A percentile compares a stretch with the other conserved stretches of the same genome.
These are phyloP conservation scores for Tragelaphus scriptus DNA, from an alignment of 2,113 vertebrate species.

Conservation along the genomic window DNA sequence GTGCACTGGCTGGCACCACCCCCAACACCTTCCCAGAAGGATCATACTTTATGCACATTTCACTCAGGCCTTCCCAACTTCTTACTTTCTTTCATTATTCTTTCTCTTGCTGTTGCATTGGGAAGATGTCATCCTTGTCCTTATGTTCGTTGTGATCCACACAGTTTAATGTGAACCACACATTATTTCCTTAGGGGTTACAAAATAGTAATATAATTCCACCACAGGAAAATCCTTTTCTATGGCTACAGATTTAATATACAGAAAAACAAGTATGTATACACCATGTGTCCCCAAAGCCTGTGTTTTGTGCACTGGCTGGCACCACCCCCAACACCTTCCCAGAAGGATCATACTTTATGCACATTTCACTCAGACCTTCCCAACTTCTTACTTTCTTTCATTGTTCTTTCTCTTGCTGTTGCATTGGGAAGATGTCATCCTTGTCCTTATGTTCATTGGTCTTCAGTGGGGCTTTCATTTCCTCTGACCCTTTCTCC, in stretches of 20 bases:
- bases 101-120: not conserved
- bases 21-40: not conserved
- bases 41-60: not conserved
- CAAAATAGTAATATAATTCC: not conserved
- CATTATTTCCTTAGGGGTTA: not conserved
- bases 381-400: not conserved
- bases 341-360: not conserved
- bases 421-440: not conserved
- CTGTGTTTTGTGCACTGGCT: not conserved
- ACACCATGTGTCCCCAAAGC: not conserved
- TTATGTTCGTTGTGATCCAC: no score
- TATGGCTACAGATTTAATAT: not conserved
- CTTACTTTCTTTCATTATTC: not conserved
- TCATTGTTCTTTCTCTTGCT: not conserved
- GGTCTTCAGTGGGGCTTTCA: not conserved
- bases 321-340: fast-evolving
- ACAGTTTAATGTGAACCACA: no score
- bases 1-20: not conserved
- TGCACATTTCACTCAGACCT: not conserved
- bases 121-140: not conserved
- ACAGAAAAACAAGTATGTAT: not conserved
- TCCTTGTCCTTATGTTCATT: not conserved
- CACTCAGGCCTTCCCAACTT: not conserved
- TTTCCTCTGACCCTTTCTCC: conserved; percentile 18
- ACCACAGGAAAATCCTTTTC: not conserved